Base-by-base conservation (phyloP, 2,888 invertebrate species). In the Heteropelma amictum region DNA sequence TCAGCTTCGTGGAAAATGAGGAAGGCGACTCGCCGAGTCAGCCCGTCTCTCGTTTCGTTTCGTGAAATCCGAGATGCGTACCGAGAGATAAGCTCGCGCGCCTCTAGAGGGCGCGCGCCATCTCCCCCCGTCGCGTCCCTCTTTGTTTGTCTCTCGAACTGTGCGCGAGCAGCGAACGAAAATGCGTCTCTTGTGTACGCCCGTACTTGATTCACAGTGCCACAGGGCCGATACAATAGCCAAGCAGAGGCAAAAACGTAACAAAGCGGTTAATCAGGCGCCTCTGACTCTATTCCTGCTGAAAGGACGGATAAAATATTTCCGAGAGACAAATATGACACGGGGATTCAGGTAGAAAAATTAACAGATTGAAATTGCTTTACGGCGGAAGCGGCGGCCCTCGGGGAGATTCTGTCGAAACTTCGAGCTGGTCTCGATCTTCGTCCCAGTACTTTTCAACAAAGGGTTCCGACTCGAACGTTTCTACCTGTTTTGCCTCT, bases 211-310 rank as follows among this genome's bases (percentile, higher is more conserved):
- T 26, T 8, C 28, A 17, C 45, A 47, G 45, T 19, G 33, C 12
- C 2, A 5, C 33, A 33, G 26, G 63, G 1, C n/a, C 8, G 8
- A 10, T 23, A 14, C n/a, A 12, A 21, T 4, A 12, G 17, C 7
- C 2, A 17, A 23, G 3, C 7, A 26, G 23, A 23, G 69, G 72
- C 72, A 78, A 78, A 79, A 79, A 76, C 70, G 78, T 79, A 83
- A 84, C 85, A 85, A 85, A 84, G 81, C 80, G 79, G 82, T 82
- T 84, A 84, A 86, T 86, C 85, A 84, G 81, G 74, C 82, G 82
- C 77, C 81, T 72, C 69, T 78, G 71, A 81, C 77, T 67, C 17
- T n/a, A 19, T 33, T 23, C 28, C 19, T 28, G 14, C 10, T 21
- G 10, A 63, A 63, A 30, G 35, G 19, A 61, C 7, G 26, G 49